A percentile compares a stretch with the other conserved stretches of the same genome.
Evolutionary conservation across 2,113 vertebrate species (phyloP).

Genomic region (Macquaria australasica): DNA sequence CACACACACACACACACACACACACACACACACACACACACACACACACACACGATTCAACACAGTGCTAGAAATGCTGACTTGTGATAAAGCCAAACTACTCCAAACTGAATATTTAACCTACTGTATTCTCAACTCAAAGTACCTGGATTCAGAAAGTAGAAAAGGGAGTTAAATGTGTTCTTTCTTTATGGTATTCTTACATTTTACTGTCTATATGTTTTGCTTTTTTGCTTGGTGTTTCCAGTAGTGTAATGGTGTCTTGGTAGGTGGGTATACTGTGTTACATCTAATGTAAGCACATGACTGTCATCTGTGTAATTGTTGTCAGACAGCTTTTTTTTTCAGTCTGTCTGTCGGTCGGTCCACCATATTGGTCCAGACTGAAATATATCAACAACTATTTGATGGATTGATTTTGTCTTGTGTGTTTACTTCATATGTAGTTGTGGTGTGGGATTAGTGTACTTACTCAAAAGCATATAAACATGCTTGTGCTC

Average conservation of each 20-base stretch:
- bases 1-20: background rate
- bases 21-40: background rate
- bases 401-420: too few relatives aligned
- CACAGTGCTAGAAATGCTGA: constrained; percentile 18
- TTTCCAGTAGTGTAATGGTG: background rate
- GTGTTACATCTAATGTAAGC: background rate
- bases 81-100: constrained; percentile 3
- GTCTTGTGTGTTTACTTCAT: too few relatives aligned
- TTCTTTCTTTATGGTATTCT: background rate
- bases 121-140: background rate
- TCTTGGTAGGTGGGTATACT: background rate
- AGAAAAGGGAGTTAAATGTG: background rate
- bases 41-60: background rate
- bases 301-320: background rate
- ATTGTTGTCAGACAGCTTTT: background rate
- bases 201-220: background rate
- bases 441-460: too few relatives aligned
- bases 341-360: too few relatives aligned
- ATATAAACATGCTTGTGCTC: too few relatives aligned
- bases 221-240: background rate
- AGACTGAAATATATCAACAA: too few relatives aligned
- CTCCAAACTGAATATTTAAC: constrained; percentile 14
- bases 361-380: too few relatives aligned
- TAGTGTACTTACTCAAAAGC: too few relatives aligned
- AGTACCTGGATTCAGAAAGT: background rate